Evolutionary conservation across 2,888 invertebrate species (phyloP).

Genomic region (Leistus spinibarbis): DNA sequence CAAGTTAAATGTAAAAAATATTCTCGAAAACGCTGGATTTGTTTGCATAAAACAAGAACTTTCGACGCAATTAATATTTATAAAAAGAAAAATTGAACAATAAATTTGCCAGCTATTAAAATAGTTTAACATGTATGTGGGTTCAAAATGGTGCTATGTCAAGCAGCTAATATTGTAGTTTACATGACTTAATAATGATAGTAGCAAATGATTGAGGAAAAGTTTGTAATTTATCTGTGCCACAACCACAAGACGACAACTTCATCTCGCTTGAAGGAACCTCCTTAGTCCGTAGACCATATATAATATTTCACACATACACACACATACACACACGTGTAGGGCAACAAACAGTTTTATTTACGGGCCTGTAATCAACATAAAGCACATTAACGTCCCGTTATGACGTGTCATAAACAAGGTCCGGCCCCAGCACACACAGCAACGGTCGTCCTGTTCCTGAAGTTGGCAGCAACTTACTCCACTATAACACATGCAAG

Average conservation of each 20-base stretch:
- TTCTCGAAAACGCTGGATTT: no score
- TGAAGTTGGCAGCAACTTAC: conserved; percentile 37
- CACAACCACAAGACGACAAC: background rate
- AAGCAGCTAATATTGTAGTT: no score
- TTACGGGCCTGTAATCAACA: conserved; percentile 32
- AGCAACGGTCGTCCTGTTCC: conserved; percentile 2
- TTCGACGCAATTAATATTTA: no score
- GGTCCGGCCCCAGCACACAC: conserved; percentile 4
- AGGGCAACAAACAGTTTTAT: conserved; percentile 21
- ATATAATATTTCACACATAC: background rate
- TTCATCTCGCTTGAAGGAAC: background rate
- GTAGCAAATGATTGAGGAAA: background rate
- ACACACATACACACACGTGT: background rate
- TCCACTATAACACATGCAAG: conserved; percentile 21
- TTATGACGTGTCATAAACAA: conserved; percentile 37
- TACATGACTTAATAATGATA: background rate
- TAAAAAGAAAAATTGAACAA: no score
- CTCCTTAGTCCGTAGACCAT: no score
- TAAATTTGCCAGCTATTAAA: no score
- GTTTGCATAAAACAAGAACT: no score
- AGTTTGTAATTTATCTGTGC: background rate
- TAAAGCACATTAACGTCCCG: conserved; percentile 34
- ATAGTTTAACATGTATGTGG: no score
- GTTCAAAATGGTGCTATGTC: background rate
- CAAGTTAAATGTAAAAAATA: no score